Base-by-base conservation (phyloP, 92 coral and sea anemone species). In the Porites lobata region DNA sequence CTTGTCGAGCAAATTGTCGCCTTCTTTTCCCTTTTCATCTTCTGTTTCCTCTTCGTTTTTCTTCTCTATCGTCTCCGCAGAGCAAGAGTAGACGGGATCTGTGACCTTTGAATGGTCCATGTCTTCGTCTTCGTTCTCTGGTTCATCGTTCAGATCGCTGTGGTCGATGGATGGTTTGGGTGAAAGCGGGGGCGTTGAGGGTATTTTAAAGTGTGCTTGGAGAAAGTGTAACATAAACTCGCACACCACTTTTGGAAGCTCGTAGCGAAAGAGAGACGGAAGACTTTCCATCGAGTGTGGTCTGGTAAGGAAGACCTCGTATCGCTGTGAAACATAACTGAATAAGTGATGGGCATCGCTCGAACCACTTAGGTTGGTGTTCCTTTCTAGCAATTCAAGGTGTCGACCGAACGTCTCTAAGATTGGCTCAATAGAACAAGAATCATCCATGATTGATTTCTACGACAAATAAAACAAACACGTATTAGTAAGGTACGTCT, bases 191-290 rank as follows among this genome's bases (percentile, higher is more conserved):
- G 57, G 57, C n/a, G 51, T 38, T 6, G 51, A 3, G 20, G 56
- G 11, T 20, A 22, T 65, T n/a, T n/a, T 6, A 13, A 38, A 18
- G 76, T 12, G 0, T 13, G 1, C 18, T 43, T 32, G 56, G 20
- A 72, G 76, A 72, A 72, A 72, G 0, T 72, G 56, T 54, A 72
- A 38, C 76, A 74, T 50, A 62, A 14, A 51, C 32, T 50, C 63
- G 38, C 19, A n/a, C 6, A 51, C 15, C 32, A 9, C 19, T 50
- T 6, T 1, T 7, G 8, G 21, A 0, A 51, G 53, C 13, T 50
- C 61, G 32, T 11, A 8, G 4, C 9, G 21, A 18, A 74, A 74
- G 3, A 50, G 1, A 15, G 29, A 17, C 78, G 9, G 1, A 4
- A 20, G 78, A 74, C 5, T 8, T 10, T 50, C 22, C 18, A 12